A percentile compares a stretch with the other conserved stretches of the same genome.
Evolutionary conservation across 2,113 vertebrate genomes (phyloP).

Genomic region (Crotalus helleri): DNA sequence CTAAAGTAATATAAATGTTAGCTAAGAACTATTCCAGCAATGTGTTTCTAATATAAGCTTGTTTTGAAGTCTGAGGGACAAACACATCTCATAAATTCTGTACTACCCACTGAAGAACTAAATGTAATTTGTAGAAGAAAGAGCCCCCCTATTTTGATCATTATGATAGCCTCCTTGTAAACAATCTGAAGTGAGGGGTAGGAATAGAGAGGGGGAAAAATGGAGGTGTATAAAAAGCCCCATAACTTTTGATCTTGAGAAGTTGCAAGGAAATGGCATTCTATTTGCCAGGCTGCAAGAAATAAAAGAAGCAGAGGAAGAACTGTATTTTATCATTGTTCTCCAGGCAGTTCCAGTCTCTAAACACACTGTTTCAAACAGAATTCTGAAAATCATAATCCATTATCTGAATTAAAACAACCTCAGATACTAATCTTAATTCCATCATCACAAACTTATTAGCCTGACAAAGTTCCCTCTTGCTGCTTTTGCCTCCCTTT

Average conservation of each 20-base stretch:
- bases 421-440: not conserved
- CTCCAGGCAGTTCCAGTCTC: not conserved
- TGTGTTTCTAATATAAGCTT: conserved; percentile 83
- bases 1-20: conserved; percentile 80
- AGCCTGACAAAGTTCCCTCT: not conserved
- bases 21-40: conserved; percentile 77
- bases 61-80: conserved; percentile 80
- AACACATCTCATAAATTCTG: conserved; percentile 76
- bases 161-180: conserved; percentile 39
- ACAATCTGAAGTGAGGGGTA: not conserved
- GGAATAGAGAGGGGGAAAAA: conserved; percentile 48
- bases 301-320: conserved; percentile 74
- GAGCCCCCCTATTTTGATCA: not conserved
- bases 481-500: not conserved
- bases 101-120: conserved; percentile 68
- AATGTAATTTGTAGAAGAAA: conserved; percentile 65
- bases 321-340: conserved; percentile 37
- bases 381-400: not conserved
- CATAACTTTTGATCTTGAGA: conserved; percentile 67
- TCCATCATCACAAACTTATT: not conserved
- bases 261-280: conserved; percentile 74
- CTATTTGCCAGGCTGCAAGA: conserved; percentile 67
- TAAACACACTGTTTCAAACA: not conserved
- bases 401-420: not conserved
- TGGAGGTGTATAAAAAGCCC: conserved; percentile 47